Conservation (phyloP, 2,888 invertebrate species). For the Laspeyria flexula region DNA sequence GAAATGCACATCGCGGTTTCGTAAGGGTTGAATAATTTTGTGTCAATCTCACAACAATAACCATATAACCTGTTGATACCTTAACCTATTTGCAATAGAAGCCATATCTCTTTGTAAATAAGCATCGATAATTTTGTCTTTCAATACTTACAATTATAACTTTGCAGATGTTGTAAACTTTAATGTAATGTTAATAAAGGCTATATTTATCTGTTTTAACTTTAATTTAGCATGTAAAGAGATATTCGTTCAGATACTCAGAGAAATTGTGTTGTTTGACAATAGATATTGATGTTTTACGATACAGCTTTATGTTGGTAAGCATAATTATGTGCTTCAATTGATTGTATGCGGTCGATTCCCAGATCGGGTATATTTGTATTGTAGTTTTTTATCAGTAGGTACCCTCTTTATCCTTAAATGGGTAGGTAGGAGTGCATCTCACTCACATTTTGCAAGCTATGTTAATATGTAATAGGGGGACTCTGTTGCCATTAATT, state of each 20-base stretch:
- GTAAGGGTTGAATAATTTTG: slow-evolving; percentile 79
- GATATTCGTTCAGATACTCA: slow-evolving; percentile 20
- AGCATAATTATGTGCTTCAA: neutral
- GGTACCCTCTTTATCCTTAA: too few relatives aligned
- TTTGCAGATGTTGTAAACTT: neutral
- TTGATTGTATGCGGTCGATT: neutral
- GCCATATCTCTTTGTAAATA: neutral
- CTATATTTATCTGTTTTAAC: neutral
- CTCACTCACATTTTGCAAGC: too few relatives aligned
- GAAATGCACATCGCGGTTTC: slow-evolving; percentile 80
- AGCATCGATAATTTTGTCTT: slow-evolving; percentile 6
- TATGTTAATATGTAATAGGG: too few relatives aligned
- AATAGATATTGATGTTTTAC: slow-evolving; percentile 14
- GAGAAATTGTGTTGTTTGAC: slow-evolving; percentile 31
- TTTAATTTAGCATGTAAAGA: neutral
- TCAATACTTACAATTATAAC: slow-evolving; percentile 22
- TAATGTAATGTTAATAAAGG: neutral
- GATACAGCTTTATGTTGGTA: slow-evolving; percentile 3
- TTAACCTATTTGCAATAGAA: slow-evolving; percentile 29
- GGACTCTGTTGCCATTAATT: too few relatives aligned
- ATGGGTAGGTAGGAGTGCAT: too few relatives aligned
- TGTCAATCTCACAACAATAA: slow-evolving; percentile 39
- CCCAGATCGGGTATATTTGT: too few relatives aligned
- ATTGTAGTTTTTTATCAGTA: too few relatives aligned
- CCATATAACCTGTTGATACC: slow-evolving; percentile 6